phyloP scores from a whole-genome alignment of 2,113 vertebrate genomes.

The Phalacrocorax brasilianus region DNA sequence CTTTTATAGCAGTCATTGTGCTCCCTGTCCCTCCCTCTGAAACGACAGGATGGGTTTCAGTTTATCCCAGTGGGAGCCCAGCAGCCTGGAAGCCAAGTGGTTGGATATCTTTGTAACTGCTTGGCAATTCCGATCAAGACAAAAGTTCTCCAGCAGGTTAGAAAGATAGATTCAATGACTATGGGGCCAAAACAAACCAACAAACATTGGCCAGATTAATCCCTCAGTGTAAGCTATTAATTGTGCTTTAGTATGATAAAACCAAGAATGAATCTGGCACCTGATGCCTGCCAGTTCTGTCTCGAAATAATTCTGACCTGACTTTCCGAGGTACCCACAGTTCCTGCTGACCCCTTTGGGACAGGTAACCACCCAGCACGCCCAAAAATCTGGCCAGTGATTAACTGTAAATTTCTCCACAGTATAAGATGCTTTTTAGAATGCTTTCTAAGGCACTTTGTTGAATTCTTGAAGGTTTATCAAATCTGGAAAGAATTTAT shows the following conservation, averaged over 20 bases:
- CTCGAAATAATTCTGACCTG: neutral
- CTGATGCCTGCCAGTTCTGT: neutral
- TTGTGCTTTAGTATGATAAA: neutral
- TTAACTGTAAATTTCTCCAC: neutral
- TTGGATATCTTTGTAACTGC: slow-evolving; percentile 37
- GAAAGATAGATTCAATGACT: slow-evolving; percentile 31
- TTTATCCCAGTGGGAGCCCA: slow-evolving; percentile 55
- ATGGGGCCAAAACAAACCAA: neutral
- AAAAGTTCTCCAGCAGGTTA: slow-evolving; percentile 57
- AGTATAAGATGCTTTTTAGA: neutral
- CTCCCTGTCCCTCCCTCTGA: slow-evolving; percentile 16
- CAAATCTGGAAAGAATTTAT: neutral
- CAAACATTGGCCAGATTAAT: neutral
- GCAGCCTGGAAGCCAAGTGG: slow-evolving; percentile 57
- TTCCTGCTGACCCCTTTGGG: neutral
- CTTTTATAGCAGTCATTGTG: slow-evolving; percentile 57
- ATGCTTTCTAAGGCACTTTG: neutral
- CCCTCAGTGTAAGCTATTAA: neutral
- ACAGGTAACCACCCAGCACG: neutral
- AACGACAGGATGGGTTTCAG: slow-evolving; percentile 59
- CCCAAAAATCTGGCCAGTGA: neutral
- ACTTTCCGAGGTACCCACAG: neutral
- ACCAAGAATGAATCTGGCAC: neutral
- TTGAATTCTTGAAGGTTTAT: neutral
- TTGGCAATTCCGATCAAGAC: slow-evolving; percentile 41